Percentiles rank a stretch among this genome's conserved stretches.
Evolutionary conservation across 2,797 vertebrate genomes (phyloP).

Genomic region (Sphenodon punctatus): DNA sequence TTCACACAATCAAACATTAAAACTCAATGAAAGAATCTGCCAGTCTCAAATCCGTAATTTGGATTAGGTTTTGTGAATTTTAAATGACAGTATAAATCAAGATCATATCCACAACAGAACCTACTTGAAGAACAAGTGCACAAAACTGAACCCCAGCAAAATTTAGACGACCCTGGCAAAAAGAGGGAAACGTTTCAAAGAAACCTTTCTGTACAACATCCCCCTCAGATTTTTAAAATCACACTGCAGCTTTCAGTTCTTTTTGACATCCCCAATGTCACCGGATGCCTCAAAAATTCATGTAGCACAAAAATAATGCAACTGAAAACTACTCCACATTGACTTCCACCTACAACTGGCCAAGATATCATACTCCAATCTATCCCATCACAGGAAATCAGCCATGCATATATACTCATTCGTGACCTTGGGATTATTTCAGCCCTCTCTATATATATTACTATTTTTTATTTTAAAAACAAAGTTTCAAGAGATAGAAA

Average conservation of each 20-base stretch:
- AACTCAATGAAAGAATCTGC: not conserved
- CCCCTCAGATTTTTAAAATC: no score
- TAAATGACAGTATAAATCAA: no score
- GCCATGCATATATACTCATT: not conserved
- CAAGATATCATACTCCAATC: not conserved
- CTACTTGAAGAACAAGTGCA: not conserved
- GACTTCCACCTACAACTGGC: not conserved
- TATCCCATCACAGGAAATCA: not conserved
- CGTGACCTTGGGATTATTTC: not conserved
- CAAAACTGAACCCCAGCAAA: not conserved
- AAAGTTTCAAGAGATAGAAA: no score
- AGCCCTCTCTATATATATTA: no score
- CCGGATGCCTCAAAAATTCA: not conserved
- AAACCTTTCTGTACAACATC: not conserved
- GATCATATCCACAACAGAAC: no score
- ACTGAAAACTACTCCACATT: not conserved
- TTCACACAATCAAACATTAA: not conserved
- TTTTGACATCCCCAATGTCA: not conserved
- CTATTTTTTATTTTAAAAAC: no score
- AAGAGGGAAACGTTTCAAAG: no score
- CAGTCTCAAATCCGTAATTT: not conserved
- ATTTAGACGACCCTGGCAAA: not conserved
- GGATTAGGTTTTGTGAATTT: not conserved
- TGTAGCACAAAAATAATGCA: not conserved
- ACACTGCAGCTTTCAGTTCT: not conserved